A percentile compares a stretch with the other conserved stretches of the same genome.
phyloP scores from a whole-genome alignment of 2,888 invertebrate genomes.

The Idaea dimidiata region DNA sequence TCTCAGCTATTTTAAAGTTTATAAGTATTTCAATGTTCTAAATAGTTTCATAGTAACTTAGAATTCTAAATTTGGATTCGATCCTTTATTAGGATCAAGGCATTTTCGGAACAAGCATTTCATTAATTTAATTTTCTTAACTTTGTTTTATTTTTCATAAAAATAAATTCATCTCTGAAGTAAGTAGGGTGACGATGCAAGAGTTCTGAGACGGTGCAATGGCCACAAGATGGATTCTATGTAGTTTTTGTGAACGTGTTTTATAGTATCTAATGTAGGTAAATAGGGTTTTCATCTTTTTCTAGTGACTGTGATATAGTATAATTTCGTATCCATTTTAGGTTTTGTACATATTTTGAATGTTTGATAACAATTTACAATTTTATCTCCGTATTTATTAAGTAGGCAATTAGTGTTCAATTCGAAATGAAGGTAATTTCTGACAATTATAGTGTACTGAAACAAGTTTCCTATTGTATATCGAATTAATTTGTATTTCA shows the following conservation, averaged over 20 bases:
- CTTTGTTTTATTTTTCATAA: too few species aligned
- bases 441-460: conserved; percentile 48
- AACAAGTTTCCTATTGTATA: conserved; percentile 49
- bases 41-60: conserved; percentile 15
- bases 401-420: conserved; percentile 25
- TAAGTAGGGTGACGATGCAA: too few species aligned
- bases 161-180: too few species aligned
- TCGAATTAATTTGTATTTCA: conserved; percentile 50
- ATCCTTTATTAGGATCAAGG: too few species aligned
- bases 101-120: too few species aligned
- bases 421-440: conserved; percentile 19
- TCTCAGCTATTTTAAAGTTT: neutral
- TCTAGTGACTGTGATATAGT: conserved; percentile 80
- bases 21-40: conserved; percentile 14
- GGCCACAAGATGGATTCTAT: conserved; percentile 36
- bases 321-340: conserved; percentile 67
- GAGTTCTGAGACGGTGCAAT: conserved; percentile 37
- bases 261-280: conserved; percentile 65
- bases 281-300: conserved; percentile 64
- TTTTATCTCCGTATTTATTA: conserved; percentile 70
- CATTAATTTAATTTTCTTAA: too few species aligned
- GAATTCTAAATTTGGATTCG: too few species aligned
- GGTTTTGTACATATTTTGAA: conserved; percentile 72
- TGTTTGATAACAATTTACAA: conserved; percentile 79
- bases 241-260: conserved; percentile 60